These are phyloP conservation scores for Zaprionus ghesquierei DNA, from an alignment of 1,140 invertebrate genomes.

Conservation along the genomic window DNA sequence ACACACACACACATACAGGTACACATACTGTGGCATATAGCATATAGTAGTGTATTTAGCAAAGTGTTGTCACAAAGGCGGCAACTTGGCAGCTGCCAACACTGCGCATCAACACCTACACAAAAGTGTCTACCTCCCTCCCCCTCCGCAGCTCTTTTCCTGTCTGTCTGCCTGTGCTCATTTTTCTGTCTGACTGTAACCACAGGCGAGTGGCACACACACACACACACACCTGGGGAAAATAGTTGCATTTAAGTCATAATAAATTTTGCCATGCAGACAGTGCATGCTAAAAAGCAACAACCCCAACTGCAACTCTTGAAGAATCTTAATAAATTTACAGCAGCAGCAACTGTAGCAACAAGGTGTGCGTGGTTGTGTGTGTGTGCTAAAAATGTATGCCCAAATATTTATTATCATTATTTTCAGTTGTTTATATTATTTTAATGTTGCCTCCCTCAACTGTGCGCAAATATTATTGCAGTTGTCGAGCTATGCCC, in stretches of 20 bases:
- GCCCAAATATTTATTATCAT: slow-evolving; percentile 66
- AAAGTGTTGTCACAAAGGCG: slow-evolving; percentile 69
- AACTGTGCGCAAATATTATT: slow-evolving; percentile 66
- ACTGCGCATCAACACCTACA: slow-evolving; percentile 68
- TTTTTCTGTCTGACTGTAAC: slow-evolving; percentile 34
- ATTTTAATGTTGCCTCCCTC: slow-evolving; percentile 67
- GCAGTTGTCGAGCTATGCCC: slow-evolving; percentile 36
- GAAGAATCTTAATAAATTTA: slow-evolving; percentile 59
- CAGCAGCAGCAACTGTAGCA: not conserved
- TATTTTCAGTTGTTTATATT: slow-evolving; percentile 72
- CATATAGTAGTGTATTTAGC: slow-evolving; percentile 24
- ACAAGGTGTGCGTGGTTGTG: not conserved
- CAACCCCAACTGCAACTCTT: slow-evolving; percentile 14
- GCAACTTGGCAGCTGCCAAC: slow-evolving; percentile 71
- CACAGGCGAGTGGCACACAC: slow-evolving; percentile 26
- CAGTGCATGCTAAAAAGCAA: slow-evolving; percentile 22
- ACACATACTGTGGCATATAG: slow-evolving; percentile 2
- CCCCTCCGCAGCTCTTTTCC: not conserved
- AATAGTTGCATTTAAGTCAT: slow-evolving; percentile 41
- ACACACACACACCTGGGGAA: slow-evolving; percentile 19
- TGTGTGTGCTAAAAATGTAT: slow-evolving; percentile 40
- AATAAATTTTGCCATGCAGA: slow-evolving; percentile 53
- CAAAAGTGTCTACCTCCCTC: not conserved
- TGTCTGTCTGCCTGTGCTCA: slow-evolving; percentile 6
- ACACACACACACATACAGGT: not conserved